Percentiles rank a stretch among this genome's conserved stretches.
phyloP scores from a whole-genome alignment of 2,113 vertebrate genomes.

The Mus musculus region GRCm39 chr9:91249501-91250000 shows the following conservation, averaged over 20 bases:
- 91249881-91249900: conserved; percentile 86
- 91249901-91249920: conserved; percentile 83
- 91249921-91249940: conserved; percentile 86
- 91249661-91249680: conserved; percentile 87
- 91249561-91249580: conserved; percentile 90
- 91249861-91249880: conserved; percentile 87
- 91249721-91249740: conserved; percentile 33
- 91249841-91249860: conserved; percentile 88
- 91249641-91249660: conserved; percentile 83
- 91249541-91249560: conserved; percentile 90
- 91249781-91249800: conserved; percentile 80
- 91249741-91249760: conserved; percentile 66
- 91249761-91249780: conserved; percentile 71
- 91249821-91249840: conserved; percentile 89
- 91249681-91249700: conserved; percentile 86
- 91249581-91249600: conserved; percentile 91
- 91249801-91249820: conserved; percentile 89
- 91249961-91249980: conserved; percentile 75
- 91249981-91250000: conserved; percentile 74
- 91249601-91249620: conserved; percentile 90
- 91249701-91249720: conserved; percentile 52
- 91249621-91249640: conserved; percentile 87
- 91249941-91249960: conserved; percentile 86
- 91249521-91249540: conserved; percentile 91
- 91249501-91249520: conserved; percentile 93